These are phyloP conservation scores for Eulimnadia texana DNA, from an alignment of 1,140 invertebrate genomes.

Conservation along the genomic window DNA sequence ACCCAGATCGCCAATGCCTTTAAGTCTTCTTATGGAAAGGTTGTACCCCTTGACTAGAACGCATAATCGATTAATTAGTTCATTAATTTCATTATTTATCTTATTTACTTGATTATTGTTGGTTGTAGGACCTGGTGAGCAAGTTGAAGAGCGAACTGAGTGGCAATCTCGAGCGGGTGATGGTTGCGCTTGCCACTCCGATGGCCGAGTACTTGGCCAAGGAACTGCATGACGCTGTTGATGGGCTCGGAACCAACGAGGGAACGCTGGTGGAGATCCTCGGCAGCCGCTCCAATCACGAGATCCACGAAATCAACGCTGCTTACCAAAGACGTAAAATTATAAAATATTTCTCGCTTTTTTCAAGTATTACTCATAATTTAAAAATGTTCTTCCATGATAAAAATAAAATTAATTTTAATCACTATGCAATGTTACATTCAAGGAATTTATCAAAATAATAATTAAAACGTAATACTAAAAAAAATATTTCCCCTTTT, in stretches of 20 bases:
- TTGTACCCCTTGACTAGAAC: too few relatives aligned
- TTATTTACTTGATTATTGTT: too few relatives aligned
- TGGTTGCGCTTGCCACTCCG: slow-evolving; percentile 35
- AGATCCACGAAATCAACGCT: slow-evolving; percentile 28
- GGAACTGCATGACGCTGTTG: slow-evolving; percentile 33
- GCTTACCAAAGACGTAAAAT: slow-evolving; percentile 26
- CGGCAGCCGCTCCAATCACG: slow-evolving; percentile 25
- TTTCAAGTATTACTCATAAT: too few relatives aligned
- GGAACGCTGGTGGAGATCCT: slow-evolving; percentile 24
- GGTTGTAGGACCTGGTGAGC: slow-evolving; percentile 34
- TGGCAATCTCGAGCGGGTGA: slow-evolving; percentile 37
- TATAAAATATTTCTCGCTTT: too few relatives aligned
- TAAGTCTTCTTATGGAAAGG: slow-evolving; percentile 88
- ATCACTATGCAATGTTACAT: too few relatives aligned
- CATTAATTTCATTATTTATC: too few relatives aligned
- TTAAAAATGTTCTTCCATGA: too few relatives aligned
- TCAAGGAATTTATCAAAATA: too few relatives aligned
- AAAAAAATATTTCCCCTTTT: too few relatives aligned
- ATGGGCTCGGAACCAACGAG: slow-evolving; percentile 26
- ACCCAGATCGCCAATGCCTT: slow-evolving; percentile 77
- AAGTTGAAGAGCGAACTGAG: slow-evolving; percentile 36
- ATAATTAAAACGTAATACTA: too few relatives aligned
- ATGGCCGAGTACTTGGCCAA: slow-evolving; percentile 34
- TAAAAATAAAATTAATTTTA: too few relatives aligned
- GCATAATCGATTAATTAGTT: neutral